Evolutionary conservation across 2,797 vertebrate species (phyloP).

Genomic region (Sciurus vulgaris): DNA sequence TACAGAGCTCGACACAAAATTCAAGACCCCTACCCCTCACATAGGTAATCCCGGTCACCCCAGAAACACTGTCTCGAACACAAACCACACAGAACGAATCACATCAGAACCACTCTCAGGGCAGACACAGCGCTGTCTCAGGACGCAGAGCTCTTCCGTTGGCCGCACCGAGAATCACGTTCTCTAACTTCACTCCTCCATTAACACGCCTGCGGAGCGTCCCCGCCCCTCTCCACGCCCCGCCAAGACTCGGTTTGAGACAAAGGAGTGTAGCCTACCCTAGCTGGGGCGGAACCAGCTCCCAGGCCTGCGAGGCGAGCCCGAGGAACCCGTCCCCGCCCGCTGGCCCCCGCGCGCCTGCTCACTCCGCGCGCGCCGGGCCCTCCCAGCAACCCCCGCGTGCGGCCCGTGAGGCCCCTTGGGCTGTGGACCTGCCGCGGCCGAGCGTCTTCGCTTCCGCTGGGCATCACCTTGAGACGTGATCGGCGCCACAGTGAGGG

Average conservation of each 20-base stretch:
- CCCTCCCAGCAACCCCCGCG: slow-evolving; percentile 68
- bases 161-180: not conserved
- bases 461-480: rapidly evolving
- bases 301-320: rapidly evolving
- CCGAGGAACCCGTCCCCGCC: rapidly evolving
- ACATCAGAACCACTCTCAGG: not conserved
- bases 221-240: too few relatives aligned
- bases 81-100: not conserved
- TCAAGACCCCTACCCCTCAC: not conserved
- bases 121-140: not conserved
- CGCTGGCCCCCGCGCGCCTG: not conserved
- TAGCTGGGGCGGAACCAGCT: rapidly evolving
- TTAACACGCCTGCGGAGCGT: rapidly evolving
- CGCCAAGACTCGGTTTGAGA: rapidly evolving
- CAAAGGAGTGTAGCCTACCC: not conserved
- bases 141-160: not conserved
- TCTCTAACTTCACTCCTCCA: too few relatives aligned
- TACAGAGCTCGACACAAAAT: not conserved
- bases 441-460: rapidly evolving
- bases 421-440: rapidly evolving
- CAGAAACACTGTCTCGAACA: not conserved
- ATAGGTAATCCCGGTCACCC: not conserved
- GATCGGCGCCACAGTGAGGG: not conserved
- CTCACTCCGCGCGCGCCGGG: not conserved
- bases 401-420: rapidly evolving